A percentile compares a stretch with the other conserved stretches of the same genome.
phyloP scores from a whole-genome alignment of 2,113 vertebrate species.

The Taurulus bubalis region DNA sequence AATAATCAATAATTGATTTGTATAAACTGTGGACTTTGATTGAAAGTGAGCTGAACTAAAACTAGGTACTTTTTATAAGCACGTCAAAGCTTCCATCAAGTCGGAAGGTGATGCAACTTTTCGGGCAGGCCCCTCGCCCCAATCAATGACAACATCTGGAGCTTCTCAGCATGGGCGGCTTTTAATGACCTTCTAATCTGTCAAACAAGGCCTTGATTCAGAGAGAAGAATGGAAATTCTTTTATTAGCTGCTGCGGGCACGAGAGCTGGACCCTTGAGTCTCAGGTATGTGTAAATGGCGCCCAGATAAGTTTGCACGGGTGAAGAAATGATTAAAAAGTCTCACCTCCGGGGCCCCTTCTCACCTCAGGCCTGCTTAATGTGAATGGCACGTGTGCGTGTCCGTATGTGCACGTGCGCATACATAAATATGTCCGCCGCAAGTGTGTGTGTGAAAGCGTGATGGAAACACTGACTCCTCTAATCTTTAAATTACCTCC shows the following conservation, averaged over 20 bases:
- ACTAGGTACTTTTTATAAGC: background rate
- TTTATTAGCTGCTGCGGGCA: slow-evolving; percentile 52
- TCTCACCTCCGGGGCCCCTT: slow-evolving; percentile 67
- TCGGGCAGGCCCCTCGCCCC: slow-evolving; percentile 16
- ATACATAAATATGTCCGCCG: slow-evolving; percentile 30
- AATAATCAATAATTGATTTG: background rate
- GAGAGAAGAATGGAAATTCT: slow-evolving; percentile 54
- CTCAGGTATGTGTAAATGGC: slow-evolving; percentile 60
- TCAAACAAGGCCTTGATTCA: slow-evolving; percentile 57
- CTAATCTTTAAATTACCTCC: slow-evolving; percentile 83
- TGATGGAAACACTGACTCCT: slow-evolving; percentile 81
- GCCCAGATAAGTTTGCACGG: slow-evolving; percentile 46
- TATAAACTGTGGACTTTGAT: background rate
- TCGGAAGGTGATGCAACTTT: background rate
- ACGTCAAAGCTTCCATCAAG: slow-evolving; percentile 27
- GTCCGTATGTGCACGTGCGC: slow-evolving; percentile 35
- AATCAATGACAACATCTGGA: slow-evolving; percentile 65
- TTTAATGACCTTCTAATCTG: slow-evolving; percentile 68
- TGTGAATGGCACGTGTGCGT: slow-evolving; percentile 38
- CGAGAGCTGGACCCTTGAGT: slow-evolving; percentile 46
- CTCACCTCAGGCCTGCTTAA: slow-evolving; percentile 55
- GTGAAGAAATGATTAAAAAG: slow-evolving; percentile 78
- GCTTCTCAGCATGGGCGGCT: slow-evolving; percentile 45
- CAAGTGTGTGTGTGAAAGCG: slow-evolving; percentile 45
- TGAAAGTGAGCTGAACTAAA: background rate